phyloP scores from a whole-genome alignment of 1,140 invertebrate species.

The Chelonus insularis region DNA sequence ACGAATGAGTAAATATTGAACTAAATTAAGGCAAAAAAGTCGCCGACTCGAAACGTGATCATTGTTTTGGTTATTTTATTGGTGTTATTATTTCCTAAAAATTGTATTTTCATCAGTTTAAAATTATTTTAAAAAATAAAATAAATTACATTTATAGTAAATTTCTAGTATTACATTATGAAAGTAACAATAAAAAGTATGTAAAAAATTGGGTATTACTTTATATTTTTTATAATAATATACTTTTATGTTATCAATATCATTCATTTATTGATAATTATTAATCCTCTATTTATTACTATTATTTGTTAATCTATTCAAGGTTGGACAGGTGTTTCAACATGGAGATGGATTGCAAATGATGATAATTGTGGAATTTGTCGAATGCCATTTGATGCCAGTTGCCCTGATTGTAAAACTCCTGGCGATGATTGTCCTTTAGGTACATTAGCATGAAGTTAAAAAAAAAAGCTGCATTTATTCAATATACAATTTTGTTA shows the following conservation, averaged over 20 bases:
- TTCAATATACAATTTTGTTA: background rate
- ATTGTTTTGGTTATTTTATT: no score
- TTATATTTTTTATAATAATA: background rate
- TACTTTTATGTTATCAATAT: background rate
- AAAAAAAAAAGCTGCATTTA: conserved; percentile 9
- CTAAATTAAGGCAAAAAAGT: no score
- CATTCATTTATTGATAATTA: conserved; percentile 18
- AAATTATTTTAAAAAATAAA: no score
- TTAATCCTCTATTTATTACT: no score
- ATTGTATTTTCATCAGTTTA: no score
- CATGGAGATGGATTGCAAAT: conserved; percentile 98
- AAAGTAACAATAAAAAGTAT: conserved; percentile 52
- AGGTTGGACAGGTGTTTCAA: conserved; percentile 94
- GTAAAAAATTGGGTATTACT: conserved; percentile 32
- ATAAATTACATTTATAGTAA: no score
- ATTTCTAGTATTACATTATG: no score
- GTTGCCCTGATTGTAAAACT: conserved; percentile 97
- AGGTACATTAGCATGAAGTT: conserved; percentile 58
- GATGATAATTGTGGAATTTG: conserved; percentile 99
- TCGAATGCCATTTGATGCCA: conserved; percentile 97
- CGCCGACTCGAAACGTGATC: no score
- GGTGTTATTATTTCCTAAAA: no score
- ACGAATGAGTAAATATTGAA: no score
- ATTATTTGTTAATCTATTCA: no score
- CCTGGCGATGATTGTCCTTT: conserved; percentile 98